Percentiles rank a stretch among this genome's conserved stretches.
These are phyloP conservation scores for Campoplex nolae DNA, from an alignment of 2,888 invertebrate genomes.

Conservation along the genomic window DNA sequence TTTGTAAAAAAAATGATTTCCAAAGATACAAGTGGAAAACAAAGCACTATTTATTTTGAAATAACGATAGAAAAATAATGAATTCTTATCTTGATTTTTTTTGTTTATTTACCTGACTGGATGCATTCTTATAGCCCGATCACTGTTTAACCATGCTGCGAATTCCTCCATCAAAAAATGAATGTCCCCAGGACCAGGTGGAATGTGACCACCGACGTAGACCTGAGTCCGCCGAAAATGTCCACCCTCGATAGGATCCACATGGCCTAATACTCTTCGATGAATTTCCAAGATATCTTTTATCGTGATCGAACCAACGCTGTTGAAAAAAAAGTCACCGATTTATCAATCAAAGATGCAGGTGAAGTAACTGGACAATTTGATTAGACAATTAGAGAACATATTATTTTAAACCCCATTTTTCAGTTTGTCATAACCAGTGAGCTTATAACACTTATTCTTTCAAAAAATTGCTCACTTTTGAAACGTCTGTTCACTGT, in stretches of 20 bases:
- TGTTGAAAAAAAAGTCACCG: conserved; percentile 74
- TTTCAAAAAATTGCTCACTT: conserved; percentile 73
- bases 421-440: conserved; percentile 3
- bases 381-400: neutral
- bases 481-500: conserved; percentile 74
- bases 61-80: neutral
- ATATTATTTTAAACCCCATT: neutral
- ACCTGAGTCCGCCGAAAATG: conserved; percentile 95
- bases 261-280: conserved; percentile 96
- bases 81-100: neutral
- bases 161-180: conserved; percentile 94
- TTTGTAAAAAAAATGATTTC: neutral
- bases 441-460: conserved; percentile 48
- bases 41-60: neutral
- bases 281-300: conserved; percentile 97
- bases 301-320: conserved; percentile 91
- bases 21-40: neutral
- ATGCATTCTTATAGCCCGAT: conserved; percentile 93
- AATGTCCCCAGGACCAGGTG: conserved; percentile 94
- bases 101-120: conserved; percentile 89
- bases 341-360: neutral
- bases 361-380: neutral
- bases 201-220: conserved; percentile 97
- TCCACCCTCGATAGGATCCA: conserved; percentile 97
- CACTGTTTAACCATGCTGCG: conserved; percentile 96